Percentiles rank a stretch among this genome's conserved stretches.
Evolutionary conservation across 2,113 vertebrate species (phyloP).

Genomic region (Silurus glanis): DNA sequence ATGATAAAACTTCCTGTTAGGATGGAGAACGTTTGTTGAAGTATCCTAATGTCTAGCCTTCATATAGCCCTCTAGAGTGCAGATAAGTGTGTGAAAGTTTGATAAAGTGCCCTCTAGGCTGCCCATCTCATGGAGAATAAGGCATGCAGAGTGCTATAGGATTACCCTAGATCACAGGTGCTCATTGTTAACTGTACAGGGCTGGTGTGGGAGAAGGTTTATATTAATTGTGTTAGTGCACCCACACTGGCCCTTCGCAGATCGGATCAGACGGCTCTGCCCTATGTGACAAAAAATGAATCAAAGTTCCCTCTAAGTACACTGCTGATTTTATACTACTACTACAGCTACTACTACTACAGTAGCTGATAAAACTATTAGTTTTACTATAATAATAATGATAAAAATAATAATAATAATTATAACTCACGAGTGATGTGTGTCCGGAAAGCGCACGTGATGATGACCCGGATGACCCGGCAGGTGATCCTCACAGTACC

Average conservation of each 20-base stretch:
- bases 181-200: not conserved
- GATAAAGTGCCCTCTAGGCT: not conserved
- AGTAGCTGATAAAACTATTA: too few relatives aligned
- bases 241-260: not conserved
- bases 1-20: not conserved
- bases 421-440: constrained; percentile 9
- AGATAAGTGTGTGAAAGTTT: not conserved
- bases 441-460: not conserved
- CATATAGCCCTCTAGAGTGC: not conserved
- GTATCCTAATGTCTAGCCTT: not conserved
- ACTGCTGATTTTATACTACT: not conserved
- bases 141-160: not conserved
- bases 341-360: not conserved
- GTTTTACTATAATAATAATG: too few relatives aligned
- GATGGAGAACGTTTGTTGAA: not conserved
- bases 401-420: not conserved
- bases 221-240: not conserved
- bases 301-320: not conserved
- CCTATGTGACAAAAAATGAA: not conserved
- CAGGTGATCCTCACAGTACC: not conserved
- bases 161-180: not conserved
- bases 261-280: not conserved
- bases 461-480: not conserved
- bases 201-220: not conserved
- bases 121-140: not conserved